Base-by-base conservation (phyloP, 2,888 invertebrate genomes). In the Sthenelais limicola region DNA sequence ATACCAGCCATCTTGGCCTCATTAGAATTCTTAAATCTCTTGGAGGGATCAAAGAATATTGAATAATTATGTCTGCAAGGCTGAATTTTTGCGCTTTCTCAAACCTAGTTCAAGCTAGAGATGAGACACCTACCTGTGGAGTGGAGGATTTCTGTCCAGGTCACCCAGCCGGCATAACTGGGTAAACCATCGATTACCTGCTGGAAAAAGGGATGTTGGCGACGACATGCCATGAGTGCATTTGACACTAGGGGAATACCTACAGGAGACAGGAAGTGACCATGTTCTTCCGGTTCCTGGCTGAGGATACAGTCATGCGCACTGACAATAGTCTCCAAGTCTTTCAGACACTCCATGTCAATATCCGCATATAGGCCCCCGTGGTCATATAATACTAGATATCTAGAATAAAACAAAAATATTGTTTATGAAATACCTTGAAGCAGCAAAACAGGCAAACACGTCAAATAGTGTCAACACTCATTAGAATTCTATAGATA, bases 321-420 rank as follows among this genome's bases (percentile, higher is more conserved):
- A 18, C 28, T 1, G 15, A 68, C 21, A 26, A 75, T 35, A 3
- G 33, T 26, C 24, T 82, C 81, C 12, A 86, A 47, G 9, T 83
- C 79, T 66, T 78, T 77, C 7, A 86, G 75, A 71, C 82, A 81
- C 73, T 86, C 84, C 77, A 85, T 79, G 66, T 86, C 86, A 79
- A 86, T 77, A 72, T 86, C 86, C 0, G 82, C 83, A 76, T 85
- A 86, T 0, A 85, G 77, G 3, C 86, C 86, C 28, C 86, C 86
- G 78, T 81, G 84, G 58, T 84, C 82, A 71, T 85, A 81, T 75
- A 86, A 76, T 24, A 85, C 78, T 43, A 86, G 79, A 77, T 86
- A 86, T 32, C 86, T 79, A 56, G 4, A 70, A 51, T 18, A 7
- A 72, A n/a, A n/a, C n/a, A n/a, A n/a, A n/a, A n/a, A n/a, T n/a